Conservation (phyloP, 2,888 invertebrate genomes). For the Tinea semifulvella region DNA sequence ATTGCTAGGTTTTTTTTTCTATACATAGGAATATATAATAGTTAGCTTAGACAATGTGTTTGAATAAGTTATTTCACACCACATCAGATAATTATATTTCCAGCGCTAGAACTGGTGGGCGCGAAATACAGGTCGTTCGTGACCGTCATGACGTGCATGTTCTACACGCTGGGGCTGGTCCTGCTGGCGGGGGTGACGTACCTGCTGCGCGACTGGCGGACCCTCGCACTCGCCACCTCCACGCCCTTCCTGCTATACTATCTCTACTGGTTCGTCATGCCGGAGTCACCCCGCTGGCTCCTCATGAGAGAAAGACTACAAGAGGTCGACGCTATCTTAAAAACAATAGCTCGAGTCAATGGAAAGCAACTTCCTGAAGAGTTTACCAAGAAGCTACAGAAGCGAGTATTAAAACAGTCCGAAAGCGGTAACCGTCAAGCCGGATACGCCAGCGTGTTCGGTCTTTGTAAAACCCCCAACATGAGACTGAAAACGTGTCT, state of each 20-base stretch:
- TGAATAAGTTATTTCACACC: too few relatives aligned
- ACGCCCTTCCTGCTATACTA: conserved; percentile 87
- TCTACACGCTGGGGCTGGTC: conserved; percentile 88
- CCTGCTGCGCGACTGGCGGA: conserved; percentile 84
- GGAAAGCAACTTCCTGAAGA: conserved; percentile 77
- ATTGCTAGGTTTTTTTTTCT: too few relatives aligned
- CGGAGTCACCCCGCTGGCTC: conserved; percentile 93
- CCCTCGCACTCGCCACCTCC: conserved; percentile 82
- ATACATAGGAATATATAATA: too few relatives aligned
- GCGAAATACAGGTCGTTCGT: conserved; percentile 92
- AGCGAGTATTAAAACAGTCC: conserved; percentile 73
- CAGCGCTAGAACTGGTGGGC: conserved; percentile 90
- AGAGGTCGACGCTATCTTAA: conserved; percentile 82
- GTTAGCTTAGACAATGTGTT: too few relatives aligned
- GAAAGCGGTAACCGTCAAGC: conserved; percentile 55
- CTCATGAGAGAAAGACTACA: conserved; percentile 82
- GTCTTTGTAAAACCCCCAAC: conserved; percentile 83
- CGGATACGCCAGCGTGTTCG: conserved; percentile 62
- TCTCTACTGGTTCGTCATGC: conserved; percentile 85
- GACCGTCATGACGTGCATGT: conserved; percentile 90
- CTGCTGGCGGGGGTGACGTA: conserved; percentile 86
- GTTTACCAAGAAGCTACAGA: conserved; percentile 76
- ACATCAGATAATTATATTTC: too few relatives aligned
- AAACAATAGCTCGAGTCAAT: conserved; percentile 81
- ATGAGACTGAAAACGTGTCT: conserved; percentile 88